phyloP scores from a whole-genome alignment of 2,113 vertebrate genomes.

The Pteruthius melanotis region DNA sequence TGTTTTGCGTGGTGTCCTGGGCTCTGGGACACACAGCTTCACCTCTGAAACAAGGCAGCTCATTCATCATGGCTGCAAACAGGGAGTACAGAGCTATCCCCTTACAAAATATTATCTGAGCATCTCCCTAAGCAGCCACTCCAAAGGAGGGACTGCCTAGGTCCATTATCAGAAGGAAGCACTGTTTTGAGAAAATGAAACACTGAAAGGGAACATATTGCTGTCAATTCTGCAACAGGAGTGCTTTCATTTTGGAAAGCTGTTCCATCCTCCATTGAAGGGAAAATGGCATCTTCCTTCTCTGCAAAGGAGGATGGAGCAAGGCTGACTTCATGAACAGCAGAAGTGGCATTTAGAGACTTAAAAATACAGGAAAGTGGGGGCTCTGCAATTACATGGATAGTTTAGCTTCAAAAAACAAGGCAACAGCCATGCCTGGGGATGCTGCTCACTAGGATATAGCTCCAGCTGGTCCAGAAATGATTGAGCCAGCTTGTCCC shows the following conservation, averaged over 20 bases:
- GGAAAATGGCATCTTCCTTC: background rate
- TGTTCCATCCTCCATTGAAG: background rate
- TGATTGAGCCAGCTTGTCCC: slow-evolving; percentile 6
- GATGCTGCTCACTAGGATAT: background rate
- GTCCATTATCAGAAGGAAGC: background rate
- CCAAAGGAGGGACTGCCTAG: background rate
- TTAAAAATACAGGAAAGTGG: background rate
- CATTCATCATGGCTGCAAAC: background rate
- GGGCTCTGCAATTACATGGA: background rate
- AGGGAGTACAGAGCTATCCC: background rate
- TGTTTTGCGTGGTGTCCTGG: background rate
- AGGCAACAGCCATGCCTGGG: background rate
- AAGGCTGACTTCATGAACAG: background rate
- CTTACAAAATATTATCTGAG: background rate
- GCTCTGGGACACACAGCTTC: background rate
- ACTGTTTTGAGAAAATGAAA: background rate
- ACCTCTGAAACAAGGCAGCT: background rate
- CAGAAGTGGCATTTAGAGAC: background rate
- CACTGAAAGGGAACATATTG: background rate
- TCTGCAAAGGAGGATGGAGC: background rate
- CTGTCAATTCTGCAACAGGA: background rate
- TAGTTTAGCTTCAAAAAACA: background rate
- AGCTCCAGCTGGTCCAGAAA: slow-evolving; percentile 41
- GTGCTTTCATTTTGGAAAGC: background rate
- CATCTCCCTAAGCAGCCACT: background rate